Conservation (phyloP, 2,888 invertebrate genomes). For the Choristoneura rosaceana region DNA sequence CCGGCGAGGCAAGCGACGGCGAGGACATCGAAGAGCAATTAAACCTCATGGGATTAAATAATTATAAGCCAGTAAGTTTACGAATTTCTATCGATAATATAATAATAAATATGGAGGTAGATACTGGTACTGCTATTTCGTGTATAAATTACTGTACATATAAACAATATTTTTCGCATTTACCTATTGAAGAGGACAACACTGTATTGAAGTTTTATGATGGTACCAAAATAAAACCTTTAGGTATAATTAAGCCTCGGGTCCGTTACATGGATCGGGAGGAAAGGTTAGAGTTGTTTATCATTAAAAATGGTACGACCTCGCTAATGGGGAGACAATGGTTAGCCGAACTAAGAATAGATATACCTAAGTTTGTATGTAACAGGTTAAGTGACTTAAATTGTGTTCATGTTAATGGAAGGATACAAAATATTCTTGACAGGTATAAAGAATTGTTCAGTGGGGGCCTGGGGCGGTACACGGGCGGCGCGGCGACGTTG, state of each 20-base stretch:
- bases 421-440: background rate
- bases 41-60: background rate
- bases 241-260: conserved; percentile 3
- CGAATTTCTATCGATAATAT: background rate
- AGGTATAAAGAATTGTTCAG: conserved; percentile 10
- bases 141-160: conserved; percentile 3
- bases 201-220: conserved; percentile 12
- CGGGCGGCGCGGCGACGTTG: conserved; percentile 5
- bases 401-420: background rate
- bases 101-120: conserved; percentile 3
- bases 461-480: conserved; percentile 8
- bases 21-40: background rate
- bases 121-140: conserved; percentile 15
- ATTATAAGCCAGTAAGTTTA: conserved; percentile 14
- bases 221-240: background rate
- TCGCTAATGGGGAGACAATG: conserved; percentile 9
- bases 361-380: background rate
- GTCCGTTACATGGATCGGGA: background rate
- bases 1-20: background rate
- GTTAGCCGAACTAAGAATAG: conserved; percentile 1
- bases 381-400: background rate
- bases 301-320: conserved; percentile 1
- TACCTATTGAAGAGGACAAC: background rate
- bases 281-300: conserved; percentile 1
- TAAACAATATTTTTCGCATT: background rate